A percentile compares a stretch with the other conserved stretches of the same genome.
Conservation (phyloP, 2,113 vertebrate genomes). For the Orycteropus afer region DNA sequence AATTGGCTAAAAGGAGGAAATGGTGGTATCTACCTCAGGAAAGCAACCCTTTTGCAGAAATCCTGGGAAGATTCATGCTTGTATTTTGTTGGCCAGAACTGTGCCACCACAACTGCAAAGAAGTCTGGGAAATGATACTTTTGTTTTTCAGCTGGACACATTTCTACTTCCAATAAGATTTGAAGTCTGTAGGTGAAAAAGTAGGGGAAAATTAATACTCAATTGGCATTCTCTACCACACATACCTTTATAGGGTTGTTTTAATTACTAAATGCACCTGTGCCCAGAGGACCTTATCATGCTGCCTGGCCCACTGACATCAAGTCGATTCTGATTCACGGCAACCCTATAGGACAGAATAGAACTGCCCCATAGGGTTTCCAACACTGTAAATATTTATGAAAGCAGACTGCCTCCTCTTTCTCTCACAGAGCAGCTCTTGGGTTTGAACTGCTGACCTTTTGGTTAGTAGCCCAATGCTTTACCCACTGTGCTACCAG, state of each 20-base stretch:
- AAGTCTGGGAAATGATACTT: neutral
- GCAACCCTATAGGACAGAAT: no score
- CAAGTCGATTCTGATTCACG: no score
- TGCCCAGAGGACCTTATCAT: neutral
- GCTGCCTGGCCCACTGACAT: no score
- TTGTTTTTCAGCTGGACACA: neutral
- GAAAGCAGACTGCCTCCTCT: no score
- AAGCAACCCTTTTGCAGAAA: neutral
- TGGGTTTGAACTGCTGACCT: no score
- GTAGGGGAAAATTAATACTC: neutral
- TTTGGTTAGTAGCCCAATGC: no score
- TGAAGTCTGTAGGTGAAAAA: neutral
- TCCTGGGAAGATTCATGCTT: neutral
- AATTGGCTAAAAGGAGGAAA: neutral
- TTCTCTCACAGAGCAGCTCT: no score
- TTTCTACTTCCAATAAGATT: neutral
- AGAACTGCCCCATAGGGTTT: no score
- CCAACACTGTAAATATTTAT: no score
- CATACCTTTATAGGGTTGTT: fast-evolving
- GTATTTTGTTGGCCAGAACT: neutral
- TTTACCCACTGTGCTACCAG: no score
- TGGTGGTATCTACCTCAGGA: neutral
- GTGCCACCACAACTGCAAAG: neutral
- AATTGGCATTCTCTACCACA: neutral
- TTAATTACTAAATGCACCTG: neutral